These are phyloP conservation scores for Peromyscus melanophrys DNA, from an alignment of 2,797 vertebrate species.

Conservation along the genomic window DNA sequence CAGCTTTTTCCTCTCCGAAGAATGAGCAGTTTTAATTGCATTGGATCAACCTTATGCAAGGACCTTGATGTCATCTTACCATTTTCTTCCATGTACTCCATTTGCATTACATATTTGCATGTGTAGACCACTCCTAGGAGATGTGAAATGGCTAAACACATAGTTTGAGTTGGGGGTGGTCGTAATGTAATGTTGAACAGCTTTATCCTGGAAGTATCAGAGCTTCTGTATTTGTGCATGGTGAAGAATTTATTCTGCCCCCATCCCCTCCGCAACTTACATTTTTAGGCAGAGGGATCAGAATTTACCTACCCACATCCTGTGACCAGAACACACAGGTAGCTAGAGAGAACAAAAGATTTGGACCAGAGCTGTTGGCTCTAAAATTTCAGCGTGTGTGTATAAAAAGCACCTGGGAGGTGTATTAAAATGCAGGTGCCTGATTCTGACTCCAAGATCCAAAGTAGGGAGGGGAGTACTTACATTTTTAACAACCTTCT, in stretches of 20 bases:
- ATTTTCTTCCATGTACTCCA: not conserved
- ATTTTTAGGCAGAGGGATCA: constrained; percentile 53
- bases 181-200: not conserved
- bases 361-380: not conserved
- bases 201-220: not conserved
- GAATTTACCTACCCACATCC: constrained; percentile 36
- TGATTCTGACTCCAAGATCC: constrained; percentile 32
- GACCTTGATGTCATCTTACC: constrained; percentile 28
- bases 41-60: not conserved
- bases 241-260: constrained; percentile 41
- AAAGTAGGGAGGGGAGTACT: not conserved
- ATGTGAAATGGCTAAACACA: not conserved
- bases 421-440: not conserved
- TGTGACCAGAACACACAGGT: constrained; percentile 38
- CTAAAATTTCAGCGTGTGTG: not conserved
- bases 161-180: accelerated
- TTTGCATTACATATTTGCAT: not conserved
- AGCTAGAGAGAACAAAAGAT: constrained; percentile 18
- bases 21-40: constrained; percentile 65
- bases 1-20: not conserved
- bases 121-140: not conserved
- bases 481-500: not conserved
- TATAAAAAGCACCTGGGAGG: not conserved
- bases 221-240: constrained; percentile 7
- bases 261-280: not conserved